A percentile compares a stretch with the other conserved stretches of the same genome.
These are phyloP conservation scores for Therioaphis trifolii DNA, from an alignment of 2,888 invertebrate genomes.

Conservation along the genomic window DNA sequence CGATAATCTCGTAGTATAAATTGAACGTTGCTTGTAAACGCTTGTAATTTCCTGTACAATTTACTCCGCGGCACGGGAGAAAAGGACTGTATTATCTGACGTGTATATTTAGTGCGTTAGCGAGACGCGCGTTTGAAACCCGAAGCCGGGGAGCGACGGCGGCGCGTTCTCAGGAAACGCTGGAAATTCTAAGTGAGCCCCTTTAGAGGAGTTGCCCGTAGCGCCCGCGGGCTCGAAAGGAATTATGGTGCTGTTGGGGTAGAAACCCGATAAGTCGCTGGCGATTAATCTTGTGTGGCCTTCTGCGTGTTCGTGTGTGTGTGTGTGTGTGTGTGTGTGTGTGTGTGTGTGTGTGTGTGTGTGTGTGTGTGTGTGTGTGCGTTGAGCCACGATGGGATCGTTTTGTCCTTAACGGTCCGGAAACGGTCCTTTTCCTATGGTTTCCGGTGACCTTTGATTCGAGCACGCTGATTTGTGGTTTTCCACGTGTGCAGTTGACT, in stretches of 20 bases:
- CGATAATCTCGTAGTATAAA: no score
- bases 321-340: no score
- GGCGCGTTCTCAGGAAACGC: no score
- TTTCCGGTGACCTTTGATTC: slow-evolving; percentile 50
- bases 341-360: no score
- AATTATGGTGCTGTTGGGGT: slow-evolving; percentile 39
- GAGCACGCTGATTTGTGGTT: slow-evolving; percentile 54
- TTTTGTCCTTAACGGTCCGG: slow-evolving; percentile 57
- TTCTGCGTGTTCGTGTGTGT: no score
- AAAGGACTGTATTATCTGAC: no score
- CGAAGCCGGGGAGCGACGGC: neutral
- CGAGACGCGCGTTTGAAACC: neutral
- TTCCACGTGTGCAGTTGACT: slow-evolving; percentile 57
- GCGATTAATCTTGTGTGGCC: slow-evolving; percentile 41
- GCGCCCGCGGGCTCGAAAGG: neutral
- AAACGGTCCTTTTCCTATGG: slow-evolving; percentile 43
- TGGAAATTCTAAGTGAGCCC: slow-evolving; percentile 17
- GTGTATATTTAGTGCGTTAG: no score
- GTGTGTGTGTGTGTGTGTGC: slow-evolving; percentile 6
- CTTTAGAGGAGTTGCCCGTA: slow-evolving; percentile 14
- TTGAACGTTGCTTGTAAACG: neutral
- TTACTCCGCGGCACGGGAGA: neutral
- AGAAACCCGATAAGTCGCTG: slow-evolving; percentile 57
- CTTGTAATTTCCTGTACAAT: neutral
- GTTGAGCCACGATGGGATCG: slow-evolving; percentile 36